These are phyloP conservation scores for Stenopsyche tienmushanensis DNA, from an alignment of 1,140 invertebrate species.

Conservation along the genomic window DNA sequence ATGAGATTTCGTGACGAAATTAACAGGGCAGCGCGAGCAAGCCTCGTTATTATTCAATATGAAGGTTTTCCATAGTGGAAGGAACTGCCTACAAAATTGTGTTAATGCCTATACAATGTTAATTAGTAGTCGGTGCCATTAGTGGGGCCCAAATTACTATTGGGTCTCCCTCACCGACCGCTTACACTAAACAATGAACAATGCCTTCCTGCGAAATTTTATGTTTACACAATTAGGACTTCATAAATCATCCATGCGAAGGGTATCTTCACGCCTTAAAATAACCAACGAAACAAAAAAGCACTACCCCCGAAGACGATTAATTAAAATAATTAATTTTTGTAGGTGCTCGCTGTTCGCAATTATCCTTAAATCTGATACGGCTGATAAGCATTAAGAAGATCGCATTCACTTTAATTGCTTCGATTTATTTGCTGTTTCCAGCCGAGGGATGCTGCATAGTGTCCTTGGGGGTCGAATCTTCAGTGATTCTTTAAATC, in stretches of 20 bases:
- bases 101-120: constrained; percentile 16
- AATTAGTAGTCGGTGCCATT: constrained; percentile 13
- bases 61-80: constrained; percentile 6
- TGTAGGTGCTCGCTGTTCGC: no score
- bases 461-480: no score
- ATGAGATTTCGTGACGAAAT: not conserved
- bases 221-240: constrained; percentile 12
- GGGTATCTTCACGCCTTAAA: not conserved
- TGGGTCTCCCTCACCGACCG: not conserved
- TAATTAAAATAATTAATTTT: no score
- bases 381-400: no score
- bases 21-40: not conserved
- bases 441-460: no score
- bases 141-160: not conserved
- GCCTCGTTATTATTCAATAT: constrained; percentile 21
- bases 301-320: no score
- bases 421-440: no score
- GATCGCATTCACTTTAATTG: no score
- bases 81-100: constrained; percentile 9
- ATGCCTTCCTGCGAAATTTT: not conserved
- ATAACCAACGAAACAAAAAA: no score
- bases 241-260: not conserved
- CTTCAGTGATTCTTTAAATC: no score
- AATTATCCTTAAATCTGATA: no score
- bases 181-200: constrained; percentile 1